phyloP scores from a whole-genome alignment of 1,140 invertebrate genomes.

The Cotesia vestalis region DNA sequence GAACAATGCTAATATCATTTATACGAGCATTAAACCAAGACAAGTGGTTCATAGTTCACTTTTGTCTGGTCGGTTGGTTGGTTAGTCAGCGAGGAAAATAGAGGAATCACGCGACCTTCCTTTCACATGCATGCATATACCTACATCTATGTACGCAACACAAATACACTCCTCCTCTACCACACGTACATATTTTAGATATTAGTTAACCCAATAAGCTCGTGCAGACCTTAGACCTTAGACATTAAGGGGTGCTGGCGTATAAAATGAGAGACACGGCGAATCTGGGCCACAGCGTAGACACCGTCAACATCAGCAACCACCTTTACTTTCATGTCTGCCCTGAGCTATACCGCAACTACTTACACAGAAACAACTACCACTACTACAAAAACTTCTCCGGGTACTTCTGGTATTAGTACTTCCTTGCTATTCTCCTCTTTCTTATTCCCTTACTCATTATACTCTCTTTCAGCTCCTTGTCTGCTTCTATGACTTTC shows the following conservation, averaged over 20 bases:
- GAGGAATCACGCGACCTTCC: slow-evolving; percentile 8
- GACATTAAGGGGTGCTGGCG: slow-evolving; percentile 2
- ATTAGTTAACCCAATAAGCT: not conserved
- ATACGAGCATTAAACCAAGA: slow-evolving; percentile 7
- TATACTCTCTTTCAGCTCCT: not conserved
- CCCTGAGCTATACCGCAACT: not conserved
- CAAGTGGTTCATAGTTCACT: not conserved
- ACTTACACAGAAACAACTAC: too few relatives aligned
- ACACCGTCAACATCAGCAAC: slow-evolving; percentile 11
- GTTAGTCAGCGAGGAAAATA: not conserved
- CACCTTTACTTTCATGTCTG: not conserved
- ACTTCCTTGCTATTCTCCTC: not conserved
- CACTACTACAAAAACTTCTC: too few relatives aligned
- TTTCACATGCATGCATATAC: too few relatives aligned
- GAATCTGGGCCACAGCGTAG: slow-evolving; percentile 14
- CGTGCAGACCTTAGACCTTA: slow-evolving; percentile 4
- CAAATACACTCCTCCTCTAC: too few relatives aligned
- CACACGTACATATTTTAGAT: too few relatives aligned
- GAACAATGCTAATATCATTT: slow-evolving; percentile 1
- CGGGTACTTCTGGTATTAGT: not conserved
- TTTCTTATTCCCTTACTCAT: not conserved
- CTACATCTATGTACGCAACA: too few relatives aligned
- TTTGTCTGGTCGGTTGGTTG: not conserved
- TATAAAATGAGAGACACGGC: not conserved
- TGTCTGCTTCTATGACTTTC: not conserved